These are phyloP conservation scores for Tursiops truncatus DNA, from an alignment of 2,113 vertebrate genomes.

Conservation along the genomic window DNA sequence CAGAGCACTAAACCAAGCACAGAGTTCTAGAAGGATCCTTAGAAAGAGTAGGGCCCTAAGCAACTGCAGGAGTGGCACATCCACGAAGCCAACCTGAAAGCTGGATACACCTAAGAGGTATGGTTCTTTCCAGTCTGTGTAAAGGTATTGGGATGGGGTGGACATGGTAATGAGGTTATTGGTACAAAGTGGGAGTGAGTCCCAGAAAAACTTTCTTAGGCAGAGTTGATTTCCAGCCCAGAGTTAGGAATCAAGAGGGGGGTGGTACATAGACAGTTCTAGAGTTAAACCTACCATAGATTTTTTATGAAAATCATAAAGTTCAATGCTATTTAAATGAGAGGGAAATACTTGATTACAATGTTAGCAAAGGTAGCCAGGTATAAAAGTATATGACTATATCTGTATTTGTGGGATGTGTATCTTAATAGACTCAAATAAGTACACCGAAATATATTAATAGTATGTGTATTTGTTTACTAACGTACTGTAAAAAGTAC, in stretches of 20 bases:
- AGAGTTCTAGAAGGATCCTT: neutral
- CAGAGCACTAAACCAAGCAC: neutral
- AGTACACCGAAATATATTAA: neutral
- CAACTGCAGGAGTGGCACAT: neutral
- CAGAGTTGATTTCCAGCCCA: neutral
- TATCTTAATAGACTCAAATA: neutral
- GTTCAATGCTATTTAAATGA: neutral
- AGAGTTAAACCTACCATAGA: neutral
- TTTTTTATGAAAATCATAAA: neutral
- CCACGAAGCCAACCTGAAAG: neutral
- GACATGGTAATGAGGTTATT: neutral
- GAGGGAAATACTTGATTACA: neutral
- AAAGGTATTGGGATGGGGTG: neutral
- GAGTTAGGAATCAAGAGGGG: neutral
- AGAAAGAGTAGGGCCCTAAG: neutral
- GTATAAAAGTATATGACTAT: neutral
- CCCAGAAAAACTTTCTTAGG: neutral
- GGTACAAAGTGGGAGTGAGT: neutral
- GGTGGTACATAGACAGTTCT: neutral
- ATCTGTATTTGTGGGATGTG: neutral
- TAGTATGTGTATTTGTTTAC: neutral
- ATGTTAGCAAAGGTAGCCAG: neutral
- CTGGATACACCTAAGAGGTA: neutral
- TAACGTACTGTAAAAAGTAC: neutral
- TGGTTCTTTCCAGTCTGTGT: neutral